phyloP scores from a whole-genome alignment of 2,888 invertebrate species.

The Coelopa pilipes region DNA sequence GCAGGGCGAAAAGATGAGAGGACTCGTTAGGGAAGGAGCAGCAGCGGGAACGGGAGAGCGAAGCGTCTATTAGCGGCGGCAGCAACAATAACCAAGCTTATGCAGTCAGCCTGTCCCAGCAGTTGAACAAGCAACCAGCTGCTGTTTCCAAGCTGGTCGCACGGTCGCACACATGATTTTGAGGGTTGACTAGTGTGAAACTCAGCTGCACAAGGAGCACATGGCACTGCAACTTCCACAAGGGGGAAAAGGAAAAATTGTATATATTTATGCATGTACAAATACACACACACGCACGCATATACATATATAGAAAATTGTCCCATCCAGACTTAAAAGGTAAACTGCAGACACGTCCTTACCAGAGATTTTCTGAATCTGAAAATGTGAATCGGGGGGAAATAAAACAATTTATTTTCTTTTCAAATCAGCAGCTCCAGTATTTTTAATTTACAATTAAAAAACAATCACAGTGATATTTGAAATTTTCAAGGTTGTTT shows the following conservation, averaged over 20 bases:
- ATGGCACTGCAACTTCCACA: conserved; percentile 5
- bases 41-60: neutral
- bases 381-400: conserved; percentile 37
- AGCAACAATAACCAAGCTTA: neutral
- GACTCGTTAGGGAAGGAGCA: neutral
- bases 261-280: neutral
- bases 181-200: neutral
- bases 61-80: neutral
- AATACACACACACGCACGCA: conserved; percentile 17
- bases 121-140: neutral
- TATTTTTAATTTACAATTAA: conserved; percentile 67
- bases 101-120: too few relatives aligned
- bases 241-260: conserved; percentile 2
- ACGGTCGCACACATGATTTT: neutral
- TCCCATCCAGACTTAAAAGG: too few relatives aligned
- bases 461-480: conserved; percentile 68
- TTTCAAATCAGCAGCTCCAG: conserved; percentile 67
- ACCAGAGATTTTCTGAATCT: conserved; percentile 24
- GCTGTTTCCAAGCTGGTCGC: conserved; percentile 31
- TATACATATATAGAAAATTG: too few relatives aligned
- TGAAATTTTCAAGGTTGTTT: conserved; percentile 51
- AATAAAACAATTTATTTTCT: conserved; percentile 51
- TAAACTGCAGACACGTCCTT: neutral
- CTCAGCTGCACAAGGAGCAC: conserved; percentile 33
- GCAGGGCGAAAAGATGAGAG: neutral